A percentile compares a stretch with the other conserved stretches of the same genome.
Conservation (phyloP, 2,888 invertebrate species). For the Cheilosia urbana region DNA sequence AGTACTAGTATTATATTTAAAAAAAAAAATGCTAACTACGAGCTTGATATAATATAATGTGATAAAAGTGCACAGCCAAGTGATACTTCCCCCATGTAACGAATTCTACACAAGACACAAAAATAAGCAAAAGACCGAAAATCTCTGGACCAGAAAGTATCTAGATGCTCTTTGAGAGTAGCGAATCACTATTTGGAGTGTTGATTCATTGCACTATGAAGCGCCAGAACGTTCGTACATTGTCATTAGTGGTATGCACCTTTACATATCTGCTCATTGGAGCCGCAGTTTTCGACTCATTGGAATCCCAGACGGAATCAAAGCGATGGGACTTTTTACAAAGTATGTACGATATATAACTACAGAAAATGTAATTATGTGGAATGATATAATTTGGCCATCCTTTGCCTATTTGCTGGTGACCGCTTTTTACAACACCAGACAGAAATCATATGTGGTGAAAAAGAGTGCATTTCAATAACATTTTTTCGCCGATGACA, state of each 20-base stretch:
- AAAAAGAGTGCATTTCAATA: too few relatives aligned
- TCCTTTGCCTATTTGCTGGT: too few relatives aligned
- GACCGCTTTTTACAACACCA: too few relatives aligned
- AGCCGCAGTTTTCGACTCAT: conserved; percentile 98
- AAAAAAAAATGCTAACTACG: not conserved
- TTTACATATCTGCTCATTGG: conserved; percentile 99
- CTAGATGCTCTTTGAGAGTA: conserved; percentile 79
- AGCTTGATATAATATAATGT: conserved; percentile 22
- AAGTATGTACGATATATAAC: conserved; percentile 84
- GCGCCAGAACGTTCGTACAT: conserved; percentile 97
- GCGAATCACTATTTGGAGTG: conserved; percentile 80
- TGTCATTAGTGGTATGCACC: conserved; percentile 98
- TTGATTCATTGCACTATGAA: conserved; percentile 82
- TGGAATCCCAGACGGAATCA: conserved; percentile 97
- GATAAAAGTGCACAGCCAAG: not conserved
- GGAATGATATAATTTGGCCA: too few relatives aligned
- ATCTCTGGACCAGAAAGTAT: conserved; percentile 46
- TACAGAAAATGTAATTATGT: too few relatives aligned
- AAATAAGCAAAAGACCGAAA: conserved; percentile 31
- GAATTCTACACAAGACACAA: not conserved
- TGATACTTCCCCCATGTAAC: too few relatives aligned
- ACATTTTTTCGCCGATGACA: too few relatives aligned
- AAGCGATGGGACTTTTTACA: conserved; percentile 92
- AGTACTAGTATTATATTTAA: not conserved
- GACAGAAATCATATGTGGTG: too few relatives aligned